These are phyloP conservation scores for Entomobrya proxima DNA, from an alignment of 2,888 invertebrate genomes.

Conservation along the genomic window DNA sequence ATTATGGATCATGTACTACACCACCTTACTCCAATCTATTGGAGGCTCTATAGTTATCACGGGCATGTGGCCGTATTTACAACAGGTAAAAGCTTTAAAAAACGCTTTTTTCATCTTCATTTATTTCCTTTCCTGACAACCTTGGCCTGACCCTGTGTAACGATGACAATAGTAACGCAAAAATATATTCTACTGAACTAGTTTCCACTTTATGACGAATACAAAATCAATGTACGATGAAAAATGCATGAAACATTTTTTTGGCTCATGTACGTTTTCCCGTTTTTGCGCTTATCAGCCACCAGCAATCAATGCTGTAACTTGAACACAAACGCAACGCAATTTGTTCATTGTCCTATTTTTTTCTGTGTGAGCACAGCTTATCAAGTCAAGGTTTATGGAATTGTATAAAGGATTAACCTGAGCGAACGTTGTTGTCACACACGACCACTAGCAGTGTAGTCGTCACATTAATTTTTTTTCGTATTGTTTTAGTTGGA, in stretches of 20 bases:
- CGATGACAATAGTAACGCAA: not conserved
- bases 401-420: not conserved
- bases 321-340: not conserved
- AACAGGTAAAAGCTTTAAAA: conserved; percentile 81
- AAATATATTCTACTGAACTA: not conserved
- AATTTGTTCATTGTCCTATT: not conserved
- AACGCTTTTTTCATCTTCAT: not conserved
- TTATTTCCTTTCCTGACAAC: not conserved
- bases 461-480: not conserved
- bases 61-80: conserved; percentile 92
- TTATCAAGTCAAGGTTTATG: conserved; percentile 33
- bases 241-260: too few species aligned
- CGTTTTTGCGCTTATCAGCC: not conserved
- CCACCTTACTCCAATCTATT: conserved; percentile 92
- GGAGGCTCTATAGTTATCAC: conserved; percentile 92
- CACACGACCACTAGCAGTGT: not conserved
- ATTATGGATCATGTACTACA: conserved; percentile 89
- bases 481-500: conserved; percentile 82
- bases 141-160: not conserved
- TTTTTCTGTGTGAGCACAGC: not conserved
- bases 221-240: too few species aligned
- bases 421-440: not conserved
- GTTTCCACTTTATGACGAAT: too few species aligned
- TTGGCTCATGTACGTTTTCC: not conserved
- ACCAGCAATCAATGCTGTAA: not conserved